Evolutionary conservation across 2,888 invertebrate genomes (phyloP).

Genomic region (Stomorhina lunata): DNA sequence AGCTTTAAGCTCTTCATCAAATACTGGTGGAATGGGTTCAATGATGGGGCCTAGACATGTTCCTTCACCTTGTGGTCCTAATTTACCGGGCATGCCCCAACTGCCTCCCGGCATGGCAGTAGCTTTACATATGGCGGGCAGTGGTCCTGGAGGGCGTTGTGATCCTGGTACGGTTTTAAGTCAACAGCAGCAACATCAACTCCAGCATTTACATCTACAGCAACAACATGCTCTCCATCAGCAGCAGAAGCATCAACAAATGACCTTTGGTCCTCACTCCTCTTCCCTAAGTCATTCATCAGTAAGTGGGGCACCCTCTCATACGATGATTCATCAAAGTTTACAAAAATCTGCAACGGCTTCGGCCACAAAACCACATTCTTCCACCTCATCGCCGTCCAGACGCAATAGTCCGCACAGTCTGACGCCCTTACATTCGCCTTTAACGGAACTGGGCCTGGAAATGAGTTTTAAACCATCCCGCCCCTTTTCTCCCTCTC

Average conservation of each 20-base stretch:
- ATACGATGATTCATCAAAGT: slow-evolving; percentile 30
- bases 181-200: slow-evolving; percentile 74
- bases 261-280: slow-evolving; percentile 44
- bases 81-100: slow-evolving; percentile 70
- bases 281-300: slow-evolving; percentile 37
- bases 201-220: slow-evolving; percentile 73
- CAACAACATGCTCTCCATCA: slow-evolving; percentile 74
- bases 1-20: slow-evolving; percentile 78
- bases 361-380: slow-evolving; percentile 52
- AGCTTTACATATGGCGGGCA: slow-evolving; percentile 71
- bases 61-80: slow-evolving; percentile 75
- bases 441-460: slow-evolving; percentile 83
- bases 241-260: slow-evolving; percentile 68
- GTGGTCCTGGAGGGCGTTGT: slow-evolving; percentile 68
- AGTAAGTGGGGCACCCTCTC: slow-evolving; percentile 28
- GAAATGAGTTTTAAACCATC: slow-evolving; percentile 85
- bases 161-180: slow-evolving; percentile 72
- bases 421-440: slow-evolving; percentile 84
- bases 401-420: slow-evolving; percentile 81
- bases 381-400: slow-evolving; percentile 79
- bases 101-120: slow-evolving; percentile 77
- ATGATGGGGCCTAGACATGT: slow-evolving; percentile 73
- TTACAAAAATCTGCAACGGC: slow-evolving; percentile 57
- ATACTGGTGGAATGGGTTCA: slow-evolving; percentile 63
- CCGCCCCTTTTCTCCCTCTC: slow-evolving; percentile 81